Evolutionary conservation across 92 coral and sea anemone species (phyloP).

Genomic region (Palythoa grandis): DNA sequence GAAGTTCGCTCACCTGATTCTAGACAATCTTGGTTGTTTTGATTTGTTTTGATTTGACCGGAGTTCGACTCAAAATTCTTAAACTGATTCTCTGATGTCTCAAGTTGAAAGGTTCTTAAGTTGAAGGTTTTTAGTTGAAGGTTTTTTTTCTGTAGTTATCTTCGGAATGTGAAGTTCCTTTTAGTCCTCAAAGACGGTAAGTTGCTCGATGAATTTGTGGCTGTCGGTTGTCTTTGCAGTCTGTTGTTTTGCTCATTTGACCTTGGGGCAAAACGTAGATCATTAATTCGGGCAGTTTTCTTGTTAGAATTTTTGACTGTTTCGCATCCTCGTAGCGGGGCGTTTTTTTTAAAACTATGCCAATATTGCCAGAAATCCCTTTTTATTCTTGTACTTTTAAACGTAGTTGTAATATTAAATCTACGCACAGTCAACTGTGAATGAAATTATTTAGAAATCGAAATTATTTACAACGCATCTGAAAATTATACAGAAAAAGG

Average conservation of each 20-base stretch:
- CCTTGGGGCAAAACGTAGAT: conserved; percentile 1
- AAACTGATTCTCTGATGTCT: too few relatives aligned
- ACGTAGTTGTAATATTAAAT: too few relatives aligned
- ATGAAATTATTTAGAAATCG: too few relatives aligned
- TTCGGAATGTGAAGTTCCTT: conserved; percentile 16
- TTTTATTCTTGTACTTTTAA: too few relatives aligned
- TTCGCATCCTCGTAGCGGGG: conserved; percentile 13
- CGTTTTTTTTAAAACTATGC: background rate
- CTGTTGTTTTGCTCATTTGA: conserved; percentile 17
- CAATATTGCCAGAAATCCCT: too few relatives aligned
- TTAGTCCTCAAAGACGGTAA: conserved; percentile 9
- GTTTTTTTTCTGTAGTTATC: background rate
- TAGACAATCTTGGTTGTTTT: too few relatives aligned
- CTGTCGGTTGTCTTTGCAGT: conserved; percentile 26
- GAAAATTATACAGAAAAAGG: too few relatives aligned
- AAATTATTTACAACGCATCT: too few relatives aligned
- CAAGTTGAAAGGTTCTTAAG: background rate
- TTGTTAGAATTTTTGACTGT: conserved; percentile 9
- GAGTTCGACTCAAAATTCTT: too few relatives aligned
- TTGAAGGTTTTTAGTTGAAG: background rate
- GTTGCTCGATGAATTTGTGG: conserved; percentile 13
- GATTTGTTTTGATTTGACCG: too few relatives aligned
- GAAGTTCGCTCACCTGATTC: too few relatives aligned
- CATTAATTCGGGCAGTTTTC: conserved; percentile 13
- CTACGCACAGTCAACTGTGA: conserved; percentile 26